phyloP scores from a whole-genome alignment of 2,797 vertebrate genomes.

The Cossypha dichroa region DNA sequence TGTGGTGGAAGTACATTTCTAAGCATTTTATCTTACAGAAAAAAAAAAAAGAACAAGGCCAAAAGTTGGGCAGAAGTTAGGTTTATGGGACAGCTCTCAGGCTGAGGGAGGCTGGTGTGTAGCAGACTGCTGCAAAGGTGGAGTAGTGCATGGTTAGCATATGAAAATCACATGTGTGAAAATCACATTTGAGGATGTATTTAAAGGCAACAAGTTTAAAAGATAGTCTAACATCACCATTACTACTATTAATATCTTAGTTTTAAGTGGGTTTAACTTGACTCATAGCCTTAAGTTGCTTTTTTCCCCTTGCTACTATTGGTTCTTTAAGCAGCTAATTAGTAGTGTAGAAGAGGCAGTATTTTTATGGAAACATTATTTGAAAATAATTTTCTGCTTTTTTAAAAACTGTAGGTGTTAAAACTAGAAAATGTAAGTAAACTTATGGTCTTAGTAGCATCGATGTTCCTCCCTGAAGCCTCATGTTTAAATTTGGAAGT shows the following conservation, averaged over 20 bases:
- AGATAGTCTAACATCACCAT: not conserved
- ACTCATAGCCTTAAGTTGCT: not conserved
- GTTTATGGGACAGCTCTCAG: not conserved
- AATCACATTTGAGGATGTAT: not conserved
- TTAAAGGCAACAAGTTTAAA: not conserved
- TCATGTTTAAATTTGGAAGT: not conserved
- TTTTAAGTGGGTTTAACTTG: not conserved
- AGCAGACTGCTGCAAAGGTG: not conserved
- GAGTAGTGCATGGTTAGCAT: not conserved
- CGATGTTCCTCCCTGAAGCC: not conserved
- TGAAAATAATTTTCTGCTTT: not conserved
- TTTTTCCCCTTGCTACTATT: not conserved
- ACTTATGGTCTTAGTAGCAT: not conserved
- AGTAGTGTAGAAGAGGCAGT: not conserved
- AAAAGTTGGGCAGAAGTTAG: not conserved
- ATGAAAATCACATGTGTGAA: not conserved
- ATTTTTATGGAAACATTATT: not conserved
- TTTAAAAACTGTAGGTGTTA: not conserved
- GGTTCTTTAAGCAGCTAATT: not conserved
- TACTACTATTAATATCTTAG: not conserved
- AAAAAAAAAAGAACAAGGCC: not conserved
- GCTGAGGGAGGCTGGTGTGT: not conserved
- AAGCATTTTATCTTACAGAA: accelerated
- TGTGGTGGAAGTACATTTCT: not conserved
- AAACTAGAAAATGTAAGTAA: not conserved